phyloP scores from a whole-genome alignment of 2,888 invertebrate species.

The Achlya flavicornis region DNA sequence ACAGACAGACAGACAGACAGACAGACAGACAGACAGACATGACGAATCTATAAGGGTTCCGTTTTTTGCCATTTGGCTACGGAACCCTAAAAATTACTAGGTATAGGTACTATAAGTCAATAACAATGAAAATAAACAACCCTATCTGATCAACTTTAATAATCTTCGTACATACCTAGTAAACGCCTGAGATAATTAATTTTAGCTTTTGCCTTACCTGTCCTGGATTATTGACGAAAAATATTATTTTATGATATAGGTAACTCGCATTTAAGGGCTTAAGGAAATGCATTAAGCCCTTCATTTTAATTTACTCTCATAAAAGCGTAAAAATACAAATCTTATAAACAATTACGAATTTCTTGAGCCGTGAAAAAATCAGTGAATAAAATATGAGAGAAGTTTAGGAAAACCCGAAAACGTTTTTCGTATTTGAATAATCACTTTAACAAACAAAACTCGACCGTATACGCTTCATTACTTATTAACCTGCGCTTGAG shows the following conservation, averaged over 20 bases:
- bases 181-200: too few species aligned
- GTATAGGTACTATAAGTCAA: too few species aligned
- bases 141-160: too few species aligned
- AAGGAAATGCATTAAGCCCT: not conserved
- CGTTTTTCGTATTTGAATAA: constrained; percentile 83
- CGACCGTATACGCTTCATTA: constrained; percentile 77
- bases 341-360: constrained; percentile 72
- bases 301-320: constrained; percentile 29
- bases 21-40: too few species aligned
- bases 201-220: not conserved
- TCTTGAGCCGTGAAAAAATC: constrained; percentile 75
- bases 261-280: not conserved
- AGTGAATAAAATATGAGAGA: constrained; percentile 82
- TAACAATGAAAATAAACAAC: too few species aligned
- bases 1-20: too few species aligned
- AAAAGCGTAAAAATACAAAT: constrained; percentile 48
- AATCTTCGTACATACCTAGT: too few species aligned
- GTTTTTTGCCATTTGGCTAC: too few species aligned
- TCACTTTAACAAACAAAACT: constrained; percentile 83
- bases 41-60: too few species aligned
- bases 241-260: not conserved
- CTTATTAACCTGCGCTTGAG: constrained; percentile 77
- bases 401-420: constrained; percentile 79
- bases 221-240: not conserved
- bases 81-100: too few species aligned